These are phyloP conservation scores for Oryzias javanicus DNA, from an alignment of 2,113 vertebrate species.

Conservation along the genomic window DNA sequence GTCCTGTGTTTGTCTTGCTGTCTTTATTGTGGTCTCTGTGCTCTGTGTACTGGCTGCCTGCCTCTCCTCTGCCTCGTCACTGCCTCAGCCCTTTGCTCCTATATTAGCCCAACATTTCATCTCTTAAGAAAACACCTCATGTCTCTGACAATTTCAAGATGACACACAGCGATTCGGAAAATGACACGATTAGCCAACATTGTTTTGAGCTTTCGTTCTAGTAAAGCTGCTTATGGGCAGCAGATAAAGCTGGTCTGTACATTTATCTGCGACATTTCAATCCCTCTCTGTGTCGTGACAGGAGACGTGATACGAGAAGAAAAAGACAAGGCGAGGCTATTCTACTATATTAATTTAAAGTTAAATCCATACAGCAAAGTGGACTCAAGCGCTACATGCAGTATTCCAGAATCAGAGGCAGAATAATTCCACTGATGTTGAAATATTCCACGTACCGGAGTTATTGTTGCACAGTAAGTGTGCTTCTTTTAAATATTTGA, in stretches of 20 bases:
- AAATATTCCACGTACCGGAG: slow-evolving; percentile 19
- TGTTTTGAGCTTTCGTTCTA: slow-evolving; percentile 58
- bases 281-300: slow-evolving; percentile 58
- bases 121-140: slow-evolving; percentile 55
- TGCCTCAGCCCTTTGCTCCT: slow-evolving; percentile 30
- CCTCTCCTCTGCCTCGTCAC: slow-evolving; percentile 22
- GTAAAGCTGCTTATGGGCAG: slow-evolving; percentile 71
- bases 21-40: slow-evolving; percentile 55
- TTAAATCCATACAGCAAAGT: slow-evolving; percentile 27
- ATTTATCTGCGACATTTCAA: slow-evolving; percentile 67
- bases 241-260: slow-evolving; percentile 62
- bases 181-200: slow-evolving; percentile 66
- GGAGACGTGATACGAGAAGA: slow-evolving; percentile 39
- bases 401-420: slow-evolving; percentile 43
- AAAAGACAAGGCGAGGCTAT: slow-evolving; percentile 49
- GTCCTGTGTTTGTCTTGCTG: slow-evolving; percentile 61
- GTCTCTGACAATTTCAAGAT: slow-evolving; percentile 54
- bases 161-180: slow-evolving; percentile 54
- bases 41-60: slow-evolving; percentile 2
- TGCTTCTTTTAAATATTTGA: slow-evolving; percentile 43
- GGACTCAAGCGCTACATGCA: slow-evolving; percentile 15
- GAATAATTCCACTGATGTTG: slow-evolving; percentile 31
- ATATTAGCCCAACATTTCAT: slow-evolving; percentile 36
- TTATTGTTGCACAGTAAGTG: slow-evolving; percentile 36
- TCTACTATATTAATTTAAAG: slow-evolving; percentile 48